Conservation (phyloP, 2,797 vertebrate genomes). For the Pseudochaenichthys georgianus region DNA sequence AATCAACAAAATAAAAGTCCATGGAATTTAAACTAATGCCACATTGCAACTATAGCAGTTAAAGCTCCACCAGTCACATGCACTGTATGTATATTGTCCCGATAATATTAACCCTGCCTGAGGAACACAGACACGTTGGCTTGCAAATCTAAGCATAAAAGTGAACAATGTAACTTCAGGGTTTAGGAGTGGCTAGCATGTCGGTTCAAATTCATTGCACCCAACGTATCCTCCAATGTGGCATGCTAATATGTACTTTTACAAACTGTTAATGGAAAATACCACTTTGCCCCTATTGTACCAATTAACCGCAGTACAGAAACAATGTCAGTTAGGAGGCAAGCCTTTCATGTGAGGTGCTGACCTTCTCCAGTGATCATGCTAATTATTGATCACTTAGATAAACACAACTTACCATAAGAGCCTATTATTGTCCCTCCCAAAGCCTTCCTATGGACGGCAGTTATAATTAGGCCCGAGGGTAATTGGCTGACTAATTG, state of each 20-base stretch:
- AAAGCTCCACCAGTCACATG: background rate
- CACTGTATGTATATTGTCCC: background rate
- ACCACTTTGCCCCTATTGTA: conserved; percentile 34
- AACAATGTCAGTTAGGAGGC: conserved; percentile 38
- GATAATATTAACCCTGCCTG: background rate
- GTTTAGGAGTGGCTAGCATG: conserved; percentile 10
- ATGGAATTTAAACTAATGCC: conserved; percentile 28
- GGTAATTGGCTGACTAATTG: conserved; percentile 77
- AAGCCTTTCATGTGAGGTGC: conserved; percentile 49
- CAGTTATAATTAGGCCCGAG: conserved; percentile 65
- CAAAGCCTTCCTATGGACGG: conserved; percentile 54
- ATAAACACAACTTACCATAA: conserved; percentile 59
- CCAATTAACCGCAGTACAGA: conserved; percentile 44
- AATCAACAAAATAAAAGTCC: conserved; percentile 42
- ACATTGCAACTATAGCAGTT: conserved; percentile 3
- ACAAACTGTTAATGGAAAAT: conserved; percentile 45
- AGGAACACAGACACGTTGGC: background rate
- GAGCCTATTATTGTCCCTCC: conserved; percentile 61
- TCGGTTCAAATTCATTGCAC: background rate
- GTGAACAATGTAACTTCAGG: background rate
- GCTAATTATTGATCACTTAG: conserved; percentile 68
- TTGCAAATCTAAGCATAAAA: background rate
- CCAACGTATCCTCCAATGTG: background rate
- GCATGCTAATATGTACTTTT: conserved; percentile 17
- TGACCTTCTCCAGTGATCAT: conserved; percentile 68